A percentile compares a stretch with the other conserved stretches of the same genome.
Evolutionary conservation across 2,797 vertebrate species (phyloP).

Genomic region (Coregonus sp.): DNA sequence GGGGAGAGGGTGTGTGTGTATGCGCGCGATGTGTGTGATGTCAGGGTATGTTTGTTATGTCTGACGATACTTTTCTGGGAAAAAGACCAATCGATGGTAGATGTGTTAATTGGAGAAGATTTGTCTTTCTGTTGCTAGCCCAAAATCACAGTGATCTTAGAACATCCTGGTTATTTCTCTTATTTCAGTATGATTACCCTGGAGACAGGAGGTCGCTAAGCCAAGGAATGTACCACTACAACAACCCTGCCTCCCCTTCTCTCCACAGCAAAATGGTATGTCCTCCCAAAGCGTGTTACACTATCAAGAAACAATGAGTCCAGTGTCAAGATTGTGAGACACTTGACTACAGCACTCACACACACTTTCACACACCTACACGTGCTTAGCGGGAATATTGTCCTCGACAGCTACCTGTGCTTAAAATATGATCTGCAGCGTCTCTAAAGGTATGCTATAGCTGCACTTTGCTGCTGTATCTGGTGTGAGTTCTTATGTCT

Average conservation of each 20-base stretch:
- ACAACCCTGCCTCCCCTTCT: constrained; percentile 88
- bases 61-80: no score
- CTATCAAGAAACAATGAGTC: background rate
- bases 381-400: background rate
- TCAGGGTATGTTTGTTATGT: background rate
- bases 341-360: background rate
- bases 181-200: constrained; percentile 88
- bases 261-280: constrained; percentile 94
- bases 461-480: background rate
- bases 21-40: background rate
- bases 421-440: background rate
- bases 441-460: background rate
- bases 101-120: background rate
- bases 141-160: background rate
- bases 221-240: constrained; percentile 86
- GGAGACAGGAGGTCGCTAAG: constrained; percentile 87
- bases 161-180: constrained; percentile 51
- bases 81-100: no score
- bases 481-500: background rate
- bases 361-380: background rate
- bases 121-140: background rate
- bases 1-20: background rate
- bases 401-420: background rate
- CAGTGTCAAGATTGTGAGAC: background rate
- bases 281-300: constrained; percentile 27